phyloP scores from a whole-genome alignment of 2,888 invertebrate species.

The Brachylomia viminalis region DNA sequence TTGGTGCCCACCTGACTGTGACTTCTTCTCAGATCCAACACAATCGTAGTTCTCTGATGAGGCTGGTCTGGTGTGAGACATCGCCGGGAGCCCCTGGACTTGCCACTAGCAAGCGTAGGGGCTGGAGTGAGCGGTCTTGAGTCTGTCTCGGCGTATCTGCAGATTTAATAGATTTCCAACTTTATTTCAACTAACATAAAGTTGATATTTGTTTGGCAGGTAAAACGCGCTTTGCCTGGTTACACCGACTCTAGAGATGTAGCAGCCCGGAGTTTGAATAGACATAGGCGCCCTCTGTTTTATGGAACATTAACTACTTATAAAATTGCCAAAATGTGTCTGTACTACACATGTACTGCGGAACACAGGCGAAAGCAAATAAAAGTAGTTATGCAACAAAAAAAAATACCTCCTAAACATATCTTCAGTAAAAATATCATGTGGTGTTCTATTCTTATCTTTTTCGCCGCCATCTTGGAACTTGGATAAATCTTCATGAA shows the following conservation, averaged over 20 bases:
- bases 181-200: rapidly evolving
- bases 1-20: constrained; percentile 91
- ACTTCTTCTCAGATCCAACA: constrained; percentile 93
- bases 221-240: not conserved
- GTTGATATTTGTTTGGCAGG: not conserved
- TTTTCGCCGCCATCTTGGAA: constrained; percentile 82
- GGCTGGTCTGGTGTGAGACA: constrained; percentile 94
- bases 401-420: constrained; percentile 91
- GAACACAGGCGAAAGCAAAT: not conserved
- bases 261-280: not conserved
- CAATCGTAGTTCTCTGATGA: constrained; percentile 92
- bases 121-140: constrained; percentile 95
- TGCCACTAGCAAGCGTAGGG: constrained; percentile 93
- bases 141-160: constrained; percentile 95
- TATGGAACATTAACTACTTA: not conserved
- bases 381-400: not conserved
- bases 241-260: not conserved
- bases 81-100: constrained; percentile 92
- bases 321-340: not conserved
- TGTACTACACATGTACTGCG: not conserved
- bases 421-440: constrained; percentile 94
- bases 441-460: constrained; percentile 85
- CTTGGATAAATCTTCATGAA: constrained; percentile 82
- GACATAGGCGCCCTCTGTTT: not conserved
- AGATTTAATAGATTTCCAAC: constrained; percentile 6